Evolutionary conservation across 2,888 invertebrate genomes (phyloP).

Genomic region (Diadegma fenestrale): DNA sequence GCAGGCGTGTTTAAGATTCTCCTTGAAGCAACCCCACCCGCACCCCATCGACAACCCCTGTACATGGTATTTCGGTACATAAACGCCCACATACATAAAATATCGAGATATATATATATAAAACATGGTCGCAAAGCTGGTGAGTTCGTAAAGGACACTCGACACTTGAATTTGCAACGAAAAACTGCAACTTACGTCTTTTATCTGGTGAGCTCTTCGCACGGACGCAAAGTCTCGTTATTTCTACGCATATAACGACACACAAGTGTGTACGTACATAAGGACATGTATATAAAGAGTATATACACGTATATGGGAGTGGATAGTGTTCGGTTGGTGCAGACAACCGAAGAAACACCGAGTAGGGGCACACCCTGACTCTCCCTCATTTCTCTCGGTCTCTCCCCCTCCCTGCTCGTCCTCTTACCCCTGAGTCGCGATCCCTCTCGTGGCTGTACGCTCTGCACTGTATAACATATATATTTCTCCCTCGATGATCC

Average conservation of each 20-base stretch:
- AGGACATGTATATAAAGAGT: neutral
- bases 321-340: constrained; percentile 60
- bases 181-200: neutral
- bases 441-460: constrained; percentile 31
- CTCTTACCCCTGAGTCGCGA: constrained; percentile 24
- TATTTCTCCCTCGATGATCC: constrained; percentile 60
- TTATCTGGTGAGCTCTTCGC: neutral
- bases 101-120: neutral
- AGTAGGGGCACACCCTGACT: constrained; percentile 66
- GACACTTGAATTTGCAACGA: neutral
- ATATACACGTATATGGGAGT: constrained; percentile 8
- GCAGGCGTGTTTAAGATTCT: constrained; percentile 52
- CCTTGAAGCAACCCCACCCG: constrained; percentile 48
- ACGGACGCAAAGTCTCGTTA: neutral
- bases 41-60: constrained; percentile 54
- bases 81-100: constrained; percentile 11
- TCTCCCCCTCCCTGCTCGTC: constrained; percentile 1
- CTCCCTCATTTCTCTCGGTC: constrained; percentile 38
- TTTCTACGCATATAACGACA: neutral
- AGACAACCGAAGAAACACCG: constrained; percentile 59
- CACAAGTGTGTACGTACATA: neutral
- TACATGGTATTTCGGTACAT: constrained; percentile 9
- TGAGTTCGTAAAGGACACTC: neutral
- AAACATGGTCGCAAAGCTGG: neutral
- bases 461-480: neutral